These are phyloP conservation scores for Cheiracanthium punctorium DNA, from an alignment of 2,888 invertebrate species.

Conservation along the genomic window DNA sequence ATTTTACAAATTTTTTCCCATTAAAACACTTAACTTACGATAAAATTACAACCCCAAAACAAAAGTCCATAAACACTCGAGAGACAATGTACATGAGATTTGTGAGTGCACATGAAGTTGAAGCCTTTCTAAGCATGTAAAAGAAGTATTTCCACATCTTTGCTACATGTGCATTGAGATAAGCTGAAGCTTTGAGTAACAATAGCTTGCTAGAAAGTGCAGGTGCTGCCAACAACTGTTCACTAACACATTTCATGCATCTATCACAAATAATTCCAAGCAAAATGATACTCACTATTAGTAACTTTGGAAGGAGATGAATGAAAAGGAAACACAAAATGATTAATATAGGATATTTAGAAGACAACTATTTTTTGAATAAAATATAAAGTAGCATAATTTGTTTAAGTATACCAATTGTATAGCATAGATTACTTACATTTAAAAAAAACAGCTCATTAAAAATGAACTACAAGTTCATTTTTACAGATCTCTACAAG, in stretches of 20 bases:
- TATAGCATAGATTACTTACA: too few species aligned
- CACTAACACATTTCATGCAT: conserved; percentile 40
- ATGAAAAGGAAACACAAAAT: conserved; percentile 58
- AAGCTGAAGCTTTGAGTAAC: conserved; percentile 18
- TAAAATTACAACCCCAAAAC: too few species aligned
- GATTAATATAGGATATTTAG: conserved; percentile 4
- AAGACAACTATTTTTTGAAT: background rate
- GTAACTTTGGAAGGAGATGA: conserved; percentile 58
- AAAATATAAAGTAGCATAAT: background rate
- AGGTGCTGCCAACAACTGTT: conserved; percentile 23
- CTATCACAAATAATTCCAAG: conserved; percentile 32
- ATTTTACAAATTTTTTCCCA: too few species aligned
- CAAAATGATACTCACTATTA: conserved; percentile 64
- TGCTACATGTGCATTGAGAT: conserved; percentile 25
- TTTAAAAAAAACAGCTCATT: too few species aligned
- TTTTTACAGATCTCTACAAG: too few species aligned
- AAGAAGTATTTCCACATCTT: background rate
- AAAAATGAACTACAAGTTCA: too few species aligned
- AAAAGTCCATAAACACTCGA: too few species aligned
- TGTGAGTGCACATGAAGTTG: background rate
- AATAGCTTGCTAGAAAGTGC: conserved; percentile 27
- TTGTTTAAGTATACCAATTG: background rate
- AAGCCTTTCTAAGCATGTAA: background rate
- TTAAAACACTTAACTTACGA: too few species aligned
- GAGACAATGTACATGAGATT: too few species aligned